These are phyloP conservation scores for Eupithecia abbreviata DNA, from an alignment of 2,888 invertebrate genomes.

Conservation along the genomic window DNA sequence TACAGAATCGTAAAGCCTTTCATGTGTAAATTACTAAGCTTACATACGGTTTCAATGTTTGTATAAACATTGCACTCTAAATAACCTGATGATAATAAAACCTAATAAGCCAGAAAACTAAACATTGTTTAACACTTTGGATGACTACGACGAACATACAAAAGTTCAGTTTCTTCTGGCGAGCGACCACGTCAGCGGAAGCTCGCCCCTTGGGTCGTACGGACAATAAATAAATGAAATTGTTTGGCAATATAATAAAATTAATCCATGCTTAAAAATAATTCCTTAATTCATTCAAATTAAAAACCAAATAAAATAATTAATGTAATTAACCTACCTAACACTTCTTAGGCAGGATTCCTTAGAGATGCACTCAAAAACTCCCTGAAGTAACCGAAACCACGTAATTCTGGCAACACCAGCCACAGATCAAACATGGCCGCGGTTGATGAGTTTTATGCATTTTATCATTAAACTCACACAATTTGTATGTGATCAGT, in stretches of 20 bases:
- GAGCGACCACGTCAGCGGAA: too few species aligned
- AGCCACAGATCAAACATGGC: constrained; percentile 24
- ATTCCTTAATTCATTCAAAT: background rate
- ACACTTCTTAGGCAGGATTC: background rate
- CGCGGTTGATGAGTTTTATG: constrained; percentile 54
- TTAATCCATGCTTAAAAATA: background rate
- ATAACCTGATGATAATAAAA: too few species aligned
- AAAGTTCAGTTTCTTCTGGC: too few species aligned
- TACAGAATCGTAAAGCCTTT: background rate
- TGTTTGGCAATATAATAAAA: too few species aligned
- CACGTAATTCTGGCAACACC: constrained; percentile 43
- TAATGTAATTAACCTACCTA: too few species aligned
- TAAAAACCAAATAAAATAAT: too few species aligned
- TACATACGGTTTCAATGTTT: background rate
- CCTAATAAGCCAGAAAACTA: background rate
- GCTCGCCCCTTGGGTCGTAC: too few species aligned
- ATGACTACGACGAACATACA: background rate
- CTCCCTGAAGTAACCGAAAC: background rate
- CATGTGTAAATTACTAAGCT: too few species aligned
- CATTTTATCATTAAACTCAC: constrained; percentile 26
- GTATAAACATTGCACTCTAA: background rate
- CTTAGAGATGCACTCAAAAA: background rate
- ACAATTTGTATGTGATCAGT: constrained; percentile 45
- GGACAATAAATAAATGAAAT: too few species aligned
- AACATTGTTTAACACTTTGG: too few species aligned